Percentiles rank a stretch among this genome's conserved stretches.
Evolutionary conservation across 2,113 vertebrate species (phyloP).

Genomic region (Siphamia tubifer): DNA sequence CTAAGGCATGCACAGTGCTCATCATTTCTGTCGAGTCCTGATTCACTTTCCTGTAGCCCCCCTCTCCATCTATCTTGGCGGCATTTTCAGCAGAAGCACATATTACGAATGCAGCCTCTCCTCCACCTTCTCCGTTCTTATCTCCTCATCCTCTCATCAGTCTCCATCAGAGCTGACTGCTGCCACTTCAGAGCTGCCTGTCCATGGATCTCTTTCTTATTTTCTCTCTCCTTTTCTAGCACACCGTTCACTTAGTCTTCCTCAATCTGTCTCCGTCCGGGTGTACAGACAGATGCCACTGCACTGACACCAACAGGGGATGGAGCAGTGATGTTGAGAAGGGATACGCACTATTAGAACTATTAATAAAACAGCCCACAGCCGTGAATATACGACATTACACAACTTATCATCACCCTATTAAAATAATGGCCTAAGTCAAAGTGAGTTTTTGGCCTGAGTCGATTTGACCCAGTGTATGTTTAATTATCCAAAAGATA

Average conservation of each 20-base stretch:
- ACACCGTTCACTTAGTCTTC: conserved; percentile 29
- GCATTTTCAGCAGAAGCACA: conserved; percentile 23
- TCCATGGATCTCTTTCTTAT: conserved; percentile 70
- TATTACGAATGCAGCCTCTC: conserved; percentile 30
- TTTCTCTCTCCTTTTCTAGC: conserved; percentile 34
- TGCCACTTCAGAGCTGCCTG: conserved; percentile 71
- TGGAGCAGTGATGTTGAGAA: not conserved
- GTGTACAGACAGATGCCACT: conserved; percentile 20
- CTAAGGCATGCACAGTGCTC: conserved; percentile 32
- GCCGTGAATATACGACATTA: no score
- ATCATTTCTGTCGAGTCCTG: conserved; percentile 52
- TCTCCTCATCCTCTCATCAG: conserved; percentile 68
- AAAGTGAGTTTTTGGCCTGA: no score
- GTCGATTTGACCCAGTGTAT: no score
- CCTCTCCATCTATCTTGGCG: conserved; percentile 58
- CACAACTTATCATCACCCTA: no score
- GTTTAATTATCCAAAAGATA: no score
- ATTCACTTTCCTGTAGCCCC: conserved; percentile 55
- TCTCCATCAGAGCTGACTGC: conserved; percentile 73
- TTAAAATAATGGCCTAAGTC: no score
- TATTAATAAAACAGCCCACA: conserved; percentile 33
- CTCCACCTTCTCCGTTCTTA: conserved; percentile 59
- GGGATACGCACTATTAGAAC: not conserved
- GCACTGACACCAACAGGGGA: conserved; percentile 10
- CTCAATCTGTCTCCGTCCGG: conserved; percentile 51